Base-by-base conservation (phyloP, 2,113 vertebrate species). In the Tretioscincus oriximinensis region DNA sequence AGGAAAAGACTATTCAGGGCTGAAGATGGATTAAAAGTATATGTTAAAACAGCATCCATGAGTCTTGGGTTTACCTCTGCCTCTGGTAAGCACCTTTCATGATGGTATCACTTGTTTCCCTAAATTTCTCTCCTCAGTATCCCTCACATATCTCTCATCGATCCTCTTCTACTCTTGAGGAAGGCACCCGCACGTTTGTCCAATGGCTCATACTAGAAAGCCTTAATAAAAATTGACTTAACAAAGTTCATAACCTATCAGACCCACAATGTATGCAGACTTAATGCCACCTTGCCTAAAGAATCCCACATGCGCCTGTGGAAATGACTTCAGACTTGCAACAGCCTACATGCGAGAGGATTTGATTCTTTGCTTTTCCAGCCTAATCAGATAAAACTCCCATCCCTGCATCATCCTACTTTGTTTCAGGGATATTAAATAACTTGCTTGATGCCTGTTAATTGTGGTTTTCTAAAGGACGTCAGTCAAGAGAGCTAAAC, bases 381-480 rank as follows among this genome's bases (percentile, higher is more conserved):
- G 65, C 71, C 21, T 85, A 66, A 76, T 77, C 49, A 82, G 49
- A 66, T 73, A 74, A 72, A 24, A 18, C 68, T 83, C 67, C 66
- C 16, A 51, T 41, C 31, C 31, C 49, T 60, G 77, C 63, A 82
- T 88, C 29, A 87, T 78, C 81, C 77, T 21, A 10, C 77, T 86
- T 86, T 60, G 22, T 4, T 88, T 77, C 61, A 67, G 35, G 68
- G 85, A 28, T 1, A 0, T 47, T 49, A 35, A 71, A 21, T n/a
- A 83, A 22, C 58, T 83, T 2, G 0, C 28, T 7, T 16, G 64
- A 45, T 64, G 54, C 31, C 11, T 82, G 45, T 70, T 89, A 87
- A 86, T 87, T 89, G 64, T 63, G 80, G 47, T 26, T 77, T 77
- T 78, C 77, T 45, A 64, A 76, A 68, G 61, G 51, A 24, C 61